Conservation (phyloP, 2,888 invertebrate species). For the Cephus nigrinus region DNA sequence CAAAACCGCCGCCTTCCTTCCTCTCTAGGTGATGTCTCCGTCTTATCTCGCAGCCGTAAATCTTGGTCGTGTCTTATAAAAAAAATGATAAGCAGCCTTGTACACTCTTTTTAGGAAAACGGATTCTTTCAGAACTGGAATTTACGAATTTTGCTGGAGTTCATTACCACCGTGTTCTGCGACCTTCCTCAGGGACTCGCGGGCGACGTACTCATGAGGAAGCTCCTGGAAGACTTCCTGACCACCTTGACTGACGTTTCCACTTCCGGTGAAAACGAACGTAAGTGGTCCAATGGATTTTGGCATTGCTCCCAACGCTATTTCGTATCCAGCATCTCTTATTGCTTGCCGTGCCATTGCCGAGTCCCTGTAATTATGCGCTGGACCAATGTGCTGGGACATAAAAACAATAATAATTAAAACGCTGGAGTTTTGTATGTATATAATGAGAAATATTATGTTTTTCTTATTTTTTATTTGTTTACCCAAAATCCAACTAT, state of each 20-base stretch:
- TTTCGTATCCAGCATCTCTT: constrained; percentile 98
- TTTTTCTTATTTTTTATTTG: not conserved
- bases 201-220: constrained; percentile 97
- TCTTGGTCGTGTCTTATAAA: constrained; percentile 85
- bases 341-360: constrained; percentile 98
- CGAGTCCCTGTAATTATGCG: constrained; percentile 98
- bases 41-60: constrained; percentile 96
- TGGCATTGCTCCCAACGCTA: constrained; percentile 94
- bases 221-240: constrained; percentile 96
- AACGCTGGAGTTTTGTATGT: no score
- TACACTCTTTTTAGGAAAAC: not conserved
- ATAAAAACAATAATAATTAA: constrained; percentile 5
- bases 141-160: not conserved
- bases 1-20: constrained; percentile 92
- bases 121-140: no score
- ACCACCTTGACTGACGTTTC: constrained; percentile 92
- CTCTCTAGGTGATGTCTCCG: constrained; percentile 93
- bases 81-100: constrained; percentile 12
- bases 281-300: constrained; percentile 97
- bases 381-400: constrained; percentile 91
- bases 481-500: not conserved
- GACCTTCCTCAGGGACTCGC: constrained; percentile 93
- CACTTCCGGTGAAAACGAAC: constrained; percentile 97
- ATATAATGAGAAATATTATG: not conserved
- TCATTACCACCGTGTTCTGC: constrained; percentile 91